A percentile compares a stretch with the other conserved stretches of the same genome.
phyloP scores from a whole-genome alignment of 2,888 invertebrate genomes.

The Orthonychiurus folsomi region DNA sequence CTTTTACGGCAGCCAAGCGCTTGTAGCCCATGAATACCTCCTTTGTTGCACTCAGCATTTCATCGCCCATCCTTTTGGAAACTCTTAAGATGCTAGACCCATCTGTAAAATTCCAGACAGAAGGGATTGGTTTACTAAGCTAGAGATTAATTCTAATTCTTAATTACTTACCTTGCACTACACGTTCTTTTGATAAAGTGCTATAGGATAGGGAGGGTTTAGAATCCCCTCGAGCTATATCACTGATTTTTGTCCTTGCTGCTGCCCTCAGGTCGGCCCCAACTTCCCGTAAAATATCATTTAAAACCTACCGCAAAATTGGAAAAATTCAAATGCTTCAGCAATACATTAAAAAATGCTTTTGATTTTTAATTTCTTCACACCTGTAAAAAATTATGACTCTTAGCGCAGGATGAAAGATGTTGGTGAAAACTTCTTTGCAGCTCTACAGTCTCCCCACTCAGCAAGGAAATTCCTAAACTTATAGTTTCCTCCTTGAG shows the following conservation, averaged over 20 bases:
- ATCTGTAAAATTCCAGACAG: no score
- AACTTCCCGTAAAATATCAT: conserved; percentile 39
- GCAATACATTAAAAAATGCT: no score
- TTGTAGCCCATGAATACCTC: conserved; percentile 28
- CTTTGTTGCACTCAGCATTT: conserved; percentile 34
- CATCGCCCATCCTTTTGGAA: conserved; percentile 36
- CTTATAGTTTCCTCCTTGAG: conserved; percentile 39
- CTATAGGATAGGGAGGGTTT: conserved; percentile 38
- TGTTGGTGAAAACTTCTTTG: conserved; percentile 39
- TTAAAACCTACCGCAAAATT: conserved; percentile 34
- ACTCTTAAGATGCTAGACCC: conserved; percentile 35
- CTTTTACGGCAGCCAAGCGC: conserved; percentile 28
- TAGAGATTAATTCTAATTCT: no score
- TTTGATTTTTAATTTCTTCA: no score
- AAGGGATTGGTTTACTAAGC: no score
- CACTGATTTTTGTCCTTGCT: conserved; percentile 41
- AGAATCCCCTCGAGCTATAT: conserved; percentile 40
- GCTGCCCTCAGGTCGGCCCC: conserved; percentile 38
- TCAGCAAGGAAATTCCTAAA: conserved; percentile 38
- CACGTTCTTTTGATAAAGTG: conserved; percentile 31
- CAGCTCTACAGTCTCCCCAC: conserved; percentile 39
- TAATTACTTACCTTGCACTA: not conserved
- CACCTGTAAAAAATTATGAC: conserved; percentile 41
- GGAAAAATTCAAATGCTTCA: no score
- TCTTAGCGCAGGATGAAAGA: conserved; percentile 35